Percentiles rank a stretch among this genome's conserved stretches.
phyloP scores from a whole-genome alignment of 1,140 invertebrate genomes.

The Pseudomyrmex flavicornis region DNA sequence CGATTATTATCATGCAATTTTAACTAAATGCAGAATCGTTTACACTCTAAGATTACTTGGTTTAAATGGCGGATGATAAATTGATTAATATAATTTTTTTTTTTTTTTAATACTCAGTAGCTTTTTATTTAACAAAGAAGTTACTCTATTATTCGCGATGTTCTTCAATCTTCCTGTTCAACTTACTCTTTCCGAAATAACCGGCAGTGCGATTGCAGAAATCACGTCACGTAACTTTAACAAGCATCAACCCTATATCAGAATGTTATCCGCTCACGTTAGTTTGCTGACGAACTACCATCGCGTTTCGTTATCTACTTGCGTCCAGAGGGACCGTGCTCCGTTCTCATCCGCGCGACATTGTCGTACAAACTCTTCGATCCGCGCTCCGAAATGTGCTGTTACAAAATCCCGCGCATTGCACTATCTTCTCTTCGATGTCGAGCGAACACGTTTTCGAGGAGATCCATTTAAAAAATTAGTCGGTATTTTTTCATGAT shows the following conservation, averaged over 20 bases:
- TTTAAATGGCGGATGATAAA: background rate
- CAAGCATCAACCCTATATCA: conserved; percentile 47
- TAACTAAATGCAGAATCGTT: conserved; percentile 10
- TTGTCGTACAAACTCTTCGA: conserved; percentile 4
- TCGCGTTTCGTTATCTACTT: conserved; percentile 14
- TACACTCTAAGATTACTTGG: conserved; percentile 32
- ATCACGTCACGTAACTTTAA: conserved; percentile 19
- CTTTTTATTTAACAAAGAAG: background rate
- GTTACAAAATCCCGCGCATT: conserved; percentile 41
- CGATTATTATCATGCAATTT: conserved; percentile 5
- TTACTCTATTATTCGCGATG: conserved; percentile 7
- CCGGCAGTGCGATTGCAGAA: background rate
- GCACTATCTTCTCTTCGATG: background rate
- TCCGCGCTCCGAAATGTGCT: conserved; percentile 23
- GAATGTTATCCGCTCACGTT: conserved; percentile 43
- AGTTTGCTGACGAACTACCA: conserved; percentile 15
- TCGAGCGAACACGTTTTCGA: conserved; percentile 8
- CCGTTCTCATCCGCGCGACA: background rate
- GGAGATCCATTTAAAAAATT: conserved; percentile 9
- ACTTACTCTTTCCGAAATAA: background rate
- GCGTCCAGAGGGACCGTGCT: background rate
- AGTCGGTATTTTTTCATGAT: no score
- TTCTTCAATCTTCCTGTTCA: background rate
- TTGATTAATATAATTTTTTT: background rate
- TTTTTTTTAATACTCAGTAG: background rate